phyloP scores from a whole-genome alignment of 2,113 vertebrate genomes.

The Zapornia atra region DNA sequence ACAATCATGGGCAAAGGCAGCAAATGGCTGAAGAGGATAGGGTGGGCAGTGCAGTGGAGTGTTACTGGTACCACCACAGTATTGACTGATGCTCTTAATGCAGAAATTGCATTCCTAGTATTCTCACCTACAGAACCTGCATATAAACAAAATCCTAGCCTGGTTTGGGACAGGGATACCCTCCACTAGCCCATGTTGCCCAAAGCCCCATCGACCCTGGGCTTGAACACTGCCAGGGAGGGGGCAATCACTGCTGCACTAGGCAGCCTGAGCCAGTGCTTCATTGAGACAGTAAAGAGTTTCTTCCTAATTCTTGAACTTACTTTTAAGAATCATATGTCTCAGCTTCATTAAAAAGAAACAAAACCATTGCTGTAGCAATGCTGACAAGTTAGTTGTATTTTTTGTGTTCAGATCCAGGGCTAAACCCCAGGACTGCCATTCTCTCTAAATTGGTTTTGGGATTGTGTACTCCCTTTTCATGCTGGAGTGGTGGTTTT shows the following conservation, averaged over 20 bases:
- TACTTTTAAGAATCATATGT: background rate
- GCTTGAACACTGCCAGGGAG: no score
- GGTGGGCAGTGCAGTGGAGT: background rate
- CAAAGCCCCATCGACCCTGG: no score
- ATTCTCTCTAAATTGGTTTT: background rate
- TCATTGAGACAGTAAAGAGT: no score
- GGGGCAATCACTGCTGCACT: no score
- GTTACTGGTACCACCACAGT: accelerated
- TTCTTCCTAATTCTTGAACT: background rate
- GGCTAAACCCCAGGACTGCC: background rate
- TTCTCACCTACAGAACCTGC: background rate
- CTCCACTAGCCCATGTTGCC: no score
- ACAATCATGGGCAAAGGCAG: background rate
- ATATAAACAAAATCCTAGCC: background rate
- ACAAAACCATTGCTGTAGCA: background rate
- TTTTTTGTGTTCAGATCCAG: background rate
- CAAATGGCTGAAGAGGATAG: background rate
- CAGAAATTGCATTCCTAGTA: background rate
- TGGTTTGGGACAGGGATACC: no score
- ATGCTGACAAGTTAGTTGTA: background rate
- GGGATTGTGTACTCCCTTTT: background rate
- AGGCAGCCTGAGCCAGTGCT: no score
- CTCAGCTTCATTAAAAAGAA: background rate
- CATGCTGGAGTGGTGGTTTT: background rate
- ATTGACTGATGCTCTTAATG: background rate